Evolutionary conservation across 2,888 invertebrate species (phyloP).

Genomic region (Eristalis intricaria): DNA sequence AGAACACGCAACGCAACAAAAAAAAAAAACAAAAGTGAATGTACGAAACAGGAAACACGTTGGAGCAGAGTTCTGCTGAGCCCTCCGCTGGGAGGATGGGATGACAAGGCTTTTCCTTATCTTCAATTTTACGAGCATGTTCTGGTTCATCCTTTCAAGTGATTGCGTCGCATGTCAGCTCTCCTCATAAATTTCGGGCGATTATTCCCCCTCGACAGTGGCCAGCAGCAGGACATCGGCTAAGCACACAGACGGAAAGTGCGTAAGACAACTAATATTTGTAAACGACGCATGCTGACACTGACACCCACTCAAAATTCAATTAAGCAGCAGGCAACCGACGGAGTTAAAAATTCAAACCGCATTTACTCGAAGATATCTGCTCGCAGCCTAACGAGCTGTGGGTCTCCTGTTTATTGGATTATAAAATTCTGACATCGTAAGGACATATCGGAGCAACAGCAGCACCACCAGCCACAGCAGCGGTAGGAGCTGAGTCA

Average conservation of each 20-base stretch:
- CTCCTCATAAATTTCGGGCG: constrained; percentile 38
- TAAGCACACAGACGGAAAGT: constrained; percentile 44
- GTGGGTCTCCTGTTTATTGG: constrained; percentile 26
- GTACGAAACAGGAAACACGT: constrained; percentile 12
- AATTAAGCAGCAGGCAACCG: constrained; percentile 47
- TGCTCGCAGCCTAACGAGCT: background rate
- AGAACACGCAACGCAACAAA: constrained; percentile 1
- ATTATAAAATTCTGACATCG: constrained; percentile 31
- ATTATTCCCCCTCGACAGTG: constrained; percentile 28
- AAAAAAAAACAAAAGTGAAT: background rate
- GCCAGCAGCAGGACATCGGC: background rate
- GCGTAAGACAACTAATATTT: constrained; percentile 62
- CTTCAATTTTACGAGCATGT: constrained; percentile 56
- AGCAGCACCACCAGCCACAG: background rate
- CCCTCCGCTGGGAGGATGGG: constrained; percentile 20
- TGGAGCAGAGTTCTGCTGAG: constrained; percentile 27
- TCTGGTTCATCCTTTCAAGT: constrained; percentile 44
- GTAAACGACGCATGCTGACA: constrained; percentile 48
- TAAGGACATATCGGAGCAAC: constrained; percentile 16
- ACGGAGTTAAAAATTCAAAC: background rate
- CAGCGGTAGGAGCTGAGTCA: constrained; percentile 43
- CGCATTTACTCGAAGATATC: background rate
- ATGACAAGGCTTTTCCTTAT: constrained; percentile 53
- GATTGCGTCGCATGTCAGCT: constrained; percentile 4
- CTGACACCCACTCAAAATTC: constrained; percentile 63